Evolutionary conservation across 2,888 invertebrate genomes (phyloP).

Genomic region (Lithophane semibrunnea): DNA sequence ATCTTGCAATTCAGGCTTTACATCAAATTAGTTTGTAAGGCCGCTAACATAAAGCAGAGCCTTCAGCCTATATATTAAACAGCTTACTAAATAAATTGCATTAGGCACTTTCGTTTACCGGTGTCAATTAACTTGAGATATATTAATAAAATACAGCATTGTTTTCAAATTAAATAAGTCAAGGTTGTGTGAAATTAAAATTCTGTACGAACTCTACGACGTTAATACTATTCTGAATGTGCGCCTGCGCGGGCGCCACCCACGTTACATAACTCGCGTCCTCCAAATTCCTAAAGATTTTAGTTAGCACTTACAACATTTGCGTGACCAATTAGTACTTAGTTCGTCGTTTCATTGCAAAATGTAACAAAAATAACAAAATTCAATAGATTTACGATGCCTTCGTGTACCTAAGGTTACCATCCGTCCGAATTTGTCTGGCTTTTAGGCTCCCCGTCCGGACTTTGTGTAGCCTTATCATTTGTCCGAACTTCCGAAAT

Average conservation of each 20-base stretch:
- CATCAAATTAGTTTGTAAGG: not conserved
- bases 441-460: not conserved
- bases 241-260: slow-evolving; percentile 64
- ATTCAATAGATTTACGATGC: slow-evolving; percentile 21
- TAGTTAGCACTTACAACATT: slow-evolving; percentile 70
- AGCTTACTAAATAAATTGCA: not conserved
- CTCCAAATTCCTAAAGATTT: slow-evolving; percentile 71
- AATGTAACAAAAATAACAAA: slow-evolving; percentile 49
- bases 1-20: not conserved
- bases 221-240: slow-evolving; percentile 44
- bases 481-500: not conserved
- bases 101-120: not conserved
- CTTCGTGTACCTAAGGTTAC: not conserved
- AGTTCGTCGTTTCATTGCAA: slow-evolving; percentile 53
- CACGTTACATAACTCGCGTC: slow-evolving; percentile 69
- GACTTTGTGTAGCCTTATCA: too few species aligned
- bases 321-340: slow-evolving; percentile 66
- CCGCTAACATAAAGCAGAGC: too few species aligned
- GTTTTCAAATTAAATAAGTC: slow-evolving; percentile 53
- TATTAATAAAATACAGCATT: slow-evolving; percentile 37
- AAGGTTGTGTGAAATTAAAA: slow-evolving; percentile 58
- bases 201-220: slow-evolving; percentile 33
- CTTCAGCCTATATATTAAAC: too few species aligned
- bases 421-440: not conserved
- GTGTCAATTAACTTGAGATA: slow-evolving; percentile 35